Base-by-base conservation (phyloP, 2,888 invertebrate genomes). In the Agrotis puta region DNA sequence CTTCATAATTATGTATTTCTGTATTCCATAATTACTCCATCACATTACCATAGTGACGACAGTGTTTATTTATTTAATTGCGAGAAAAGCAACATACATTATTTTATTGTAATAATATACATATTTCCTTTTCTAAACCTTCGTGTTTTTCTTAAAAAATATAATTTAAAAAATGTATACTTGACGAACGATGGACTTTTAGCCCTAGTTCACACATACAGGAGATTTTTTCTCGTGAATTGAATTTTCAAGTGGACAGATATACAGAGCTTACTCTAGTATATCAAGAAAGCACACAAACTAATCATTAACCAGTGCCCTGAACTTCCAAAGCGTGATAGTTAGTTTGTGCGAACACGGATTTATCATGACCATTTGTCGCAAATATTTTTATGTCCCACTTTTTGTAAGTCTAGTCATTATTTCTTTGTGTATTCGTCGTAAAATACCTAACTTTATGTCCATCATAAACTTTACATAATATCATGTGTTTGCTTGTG, bases 381-480 rank as follows among this genome's bases (percentile, higher is more conserved):
- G 27, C 47, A 20, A 51, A 53, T 58, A 58, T 47, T 53, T 54
- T 53, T 47, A 51, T 43, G 20, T 3, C 4, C 47, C 20, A 47
- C 11, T 76, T 43, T 75, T 68, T 73, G 47, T 22, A 59, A 47
- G 39, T 58, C 53, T 39, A n/a, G 20, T 57, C 67, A 43, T 58
- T 68, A 68, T 58, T 59, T 43, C 53, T 9, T 51, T 13, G 13
- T 27, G 33, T 24, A 20, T 54, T n/a, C 20, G 24, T 77, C 77
- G 33, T 74, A 74, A 77, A 70, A 47, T 47, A 68, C 0, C 33
- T 24, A 24, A 61, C 61, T 77, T 74, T 77, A 74, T 77, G 22
- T 11, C 77, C 70, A 18, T 45, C 56, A 61, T 74, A 50, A 74
- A 77, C 69, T 24, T 45, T 70, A 56, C 48, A 77, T 39, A 45